Conservation (phyloP, 30 jellyfish, hydroid and myxozoan genomes). For the Aurelia aurita region DNA sequence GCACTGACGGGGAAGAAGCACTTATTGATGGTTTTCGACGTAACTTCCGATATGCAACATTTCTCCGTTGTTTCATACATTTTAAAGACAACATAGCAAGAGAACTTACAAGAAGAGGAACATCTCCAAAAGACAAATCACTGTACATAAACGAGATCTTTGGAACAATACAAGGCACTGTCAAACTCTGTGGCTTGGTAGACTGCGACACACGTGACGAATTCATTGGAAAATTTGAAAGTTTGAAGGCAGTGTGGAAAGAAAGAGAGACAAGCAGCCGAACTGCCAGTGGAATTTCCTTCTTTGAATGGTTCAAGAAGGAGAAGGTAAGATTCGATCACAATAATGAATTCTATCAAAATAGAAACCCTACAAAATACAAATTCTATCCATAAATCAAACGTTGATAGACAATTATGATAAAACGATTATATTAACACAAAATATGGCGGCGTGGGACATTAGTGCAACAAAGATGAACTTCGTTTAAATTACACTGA, state of each 20-base stretch:
- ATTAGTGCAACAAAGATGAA: too few relatives aligned
- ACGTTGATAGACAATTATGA: too few relatives aligned
- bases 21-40: constrained; percentile 1
- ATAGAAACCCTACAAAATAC: too few relatives aligned
- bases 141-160: constrained; percentile 8
- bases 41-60: constrained; percentile 1
- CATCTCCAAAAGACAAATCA: background rate
- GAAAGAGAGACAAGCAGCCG: constrained; percentile 3
- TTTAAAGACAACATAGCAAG: constrained; percentile 3
- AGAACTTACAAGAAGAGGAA: background rate
- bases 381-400: too few relatives aligned
- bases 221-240: background rate
- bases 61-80: constrained; percentile 21
- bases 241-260: constrained; percentile 5
- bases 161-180: background rate
- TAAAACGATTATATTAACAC: too few relatives aligned
- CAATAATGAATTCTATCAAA: too few relatives aligned
- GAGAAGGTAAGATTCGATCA: background rate
- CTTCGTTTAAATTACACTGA: too few relatives aligned
- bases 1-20: constrained; percentile 26
- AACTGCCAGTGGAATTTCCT: background rate
- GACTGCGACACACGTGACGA: constrained; percentile 25
- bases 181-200: constrained; percentile 2
- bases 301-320: constrained; percentile 4
- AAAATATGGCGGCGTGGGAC: too few relatives aligned